Evolutionary conservation across 2,797 vertebrate genomes (phyloP), one percentile per base, ranked within the genome.

Genomic region (Pangasius djambal): DNA sequence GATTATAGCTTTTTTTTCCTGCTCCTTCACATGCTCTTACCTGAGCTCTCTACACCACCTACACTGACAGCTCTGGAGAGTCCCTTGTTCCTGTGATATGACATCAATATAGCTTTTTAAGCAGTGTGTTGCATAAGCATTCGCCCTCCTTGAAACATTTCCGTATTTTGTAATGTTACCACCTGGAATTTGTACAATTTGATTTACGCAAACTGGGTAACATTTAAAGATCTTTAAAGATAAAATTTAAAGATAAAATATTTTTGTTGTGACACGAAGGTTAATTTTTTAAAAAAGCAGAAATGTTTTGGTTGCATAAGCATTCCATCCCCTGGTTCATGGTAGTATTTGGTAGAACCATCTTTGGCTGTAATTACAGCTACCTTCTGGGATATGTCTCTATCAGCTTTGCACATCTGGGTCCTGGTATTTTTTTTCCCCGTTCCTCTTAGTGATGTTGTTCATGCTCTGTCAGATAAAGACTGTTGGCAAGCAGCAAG

Each of bases 1-100:
- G 91, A 92, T 72, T 50, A 79, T 63, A 84, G 61, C 37, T 79
- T 61, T 85, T 86, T 85, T 86, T 77, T 86, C 50, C 86, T 83
- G 9, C 83, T 79, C n/a, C 67, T 65, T 87, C 85, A 74, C 83
- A 87, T 59, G 34, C 74, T 84, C 83, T 85, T 85, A 88, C 85
- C 40, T 7, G 57, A 83, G 74, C 69, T 74, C 83, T 86, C 75
- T n/a, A 48, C 72, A 57, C 72, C 85, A 74, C 70, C 85, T 31
- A 86, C 70, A 16, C 61, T 75, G 85, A 18, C 9, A 63, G 13
- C 85, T 86, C 34, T 59, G 70, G 22, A 59, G 70, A 84, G 59
- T 67, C 82, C 40, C 61, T 20, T 3, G 25, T 65, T 44, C 59
- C 25, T 86, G 65, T 72, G 65, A 86, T 57, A 72, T 57, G 61